Percentiles rank a stretch among this genome's conserved stretches.
Evolutionary conservation across 2,888 invertebrate species (phyloP).

Genomic region (Coremacera marginata): DNA sequence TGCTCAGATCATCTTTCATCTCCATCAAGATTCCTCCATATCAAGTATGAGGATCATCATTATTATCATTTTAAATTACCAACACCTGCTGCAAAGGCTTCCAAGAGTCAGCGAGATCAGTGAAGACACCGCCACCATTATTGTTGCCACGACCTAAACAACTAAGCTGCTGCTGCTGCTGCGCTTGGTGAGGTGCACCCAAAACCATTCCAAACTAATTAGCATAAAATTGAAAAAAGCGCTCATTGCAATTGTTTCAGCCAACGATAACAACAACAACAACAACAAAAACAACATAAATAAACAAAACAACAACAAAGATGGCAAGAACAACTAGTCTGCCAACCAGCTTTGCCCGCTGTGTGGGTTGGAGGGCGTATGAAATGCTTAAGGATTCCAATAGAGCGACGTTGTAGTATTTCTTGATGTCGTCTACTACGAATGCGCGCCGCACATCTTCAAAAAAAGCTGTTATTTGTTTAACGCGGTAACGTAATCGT

Average conservation of each 20-base stretch:
- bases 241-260: slow-evolving; percentile 55
- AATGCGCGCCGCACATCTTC: slow-evolving; percentile 14
- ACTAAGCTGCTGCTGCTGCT: background rate
- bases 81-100: slow-evolving; percentile 39
- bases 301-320: background rate
- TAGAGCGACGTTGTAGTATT: background rate
- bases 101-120: slow-evolving; percentile 45
- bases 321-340: slow-evolving; percentile 11
- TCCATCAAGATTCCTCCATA: background rate
- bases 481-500: slow-evolving; percentile 65
- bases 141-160: background rate
- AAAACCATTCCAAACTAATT: slow-evolving; percentile 62
- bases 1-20: background rate
- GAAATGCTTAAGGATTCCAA: slow-evolving; percentile 30
- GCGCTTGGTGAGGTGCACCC: slow-evolving; percentile 22
- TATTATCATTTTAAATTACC: slow-evolving; percentile 18
- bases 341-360: background rate
- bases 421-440: slow-evolving; percentile 21
- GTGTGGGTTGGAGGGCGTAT: slow-evolving; percentile 33
- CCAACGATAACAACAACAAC: slow-evolving; percentile 41
- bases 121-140: slow-evolving; percentile 48
- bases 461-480: slow-evolving; percentile 51
- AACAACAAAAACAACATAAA: background rate
- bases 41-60: background rate
- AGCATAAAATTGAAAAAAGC: slow-evolving; percentile 67